Percentiles rank a stretch among this genome's conserved stretches.
These are phyloP conservation scores for Philopotamus ludificatus DNA, from an alignment of 1,140 invertebrate genomes.

Conservation along the genomic window DNA sequence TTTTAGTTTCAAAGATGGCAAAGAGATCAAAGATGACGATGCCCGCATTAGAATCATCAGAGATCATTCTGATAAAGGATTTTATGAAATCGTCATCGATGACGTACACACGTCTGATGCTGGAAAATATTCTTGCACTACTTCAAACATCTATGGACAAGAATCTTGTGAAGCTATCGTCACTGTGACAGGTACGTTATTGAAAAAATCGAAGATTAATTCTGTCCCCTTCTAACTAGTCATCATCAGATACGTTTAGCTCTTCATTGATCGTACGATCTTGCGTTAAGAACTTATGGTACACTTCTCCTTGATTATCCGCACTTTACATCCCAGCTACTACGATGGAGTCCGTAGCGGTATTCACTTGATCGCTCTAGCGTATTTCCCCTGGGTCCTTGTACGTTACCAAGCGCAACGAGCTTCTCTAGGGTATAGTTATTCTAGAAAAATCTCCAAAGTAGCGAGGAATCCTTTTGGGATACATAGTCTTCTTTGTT, in stretches of 20 bases:
- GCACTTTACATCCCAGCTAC: too few species aligned
- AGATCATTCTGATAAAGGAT: constrained; percentile 77
- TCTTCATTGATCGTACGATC: constrained; percentile 38
- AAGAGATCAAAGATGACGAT: constrained; percentile 65
- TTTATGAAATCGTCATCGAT: constrained; percentile 86
- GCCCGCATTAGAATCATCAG: constrained; percentile 72
- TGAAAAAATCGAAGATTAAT: not conserved
- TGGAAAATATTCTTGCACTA: constrained; percentile 85
- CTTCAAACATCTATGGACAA: constrained; percentile 81
- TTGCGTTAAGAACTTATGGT: too few species aligned
- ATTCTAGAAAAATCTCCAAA: too few species aligned
- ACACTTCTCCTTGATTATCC: too few species aligned
- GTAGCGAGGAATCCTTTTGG: too few species aligned
- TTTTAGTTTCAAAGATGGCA: constrained; percentile 79
- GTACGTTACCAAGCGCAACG: too few species aligned
- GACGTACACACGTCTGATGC: constrained; percentile 78
- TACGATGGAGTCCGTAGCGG: too few species aligned
- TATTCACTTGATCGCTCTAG: too few species aligned
- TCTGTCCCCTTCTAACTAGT: too few species aligned
- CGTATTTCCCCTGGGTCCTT: too few species aligned
- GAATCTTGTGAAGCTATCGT: constrained; percentile 73
- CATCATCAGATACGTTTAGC: constrained; percentile 44
- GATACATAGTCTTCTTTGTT: too few species aligned
- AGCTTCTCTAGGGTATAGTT: too few species aligned
- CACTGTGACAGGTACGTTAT: constrained; percentile 68